Conservation (phyloP, 2,797 vertebrate genomes). For the Sebastes iracundus region DNA sequence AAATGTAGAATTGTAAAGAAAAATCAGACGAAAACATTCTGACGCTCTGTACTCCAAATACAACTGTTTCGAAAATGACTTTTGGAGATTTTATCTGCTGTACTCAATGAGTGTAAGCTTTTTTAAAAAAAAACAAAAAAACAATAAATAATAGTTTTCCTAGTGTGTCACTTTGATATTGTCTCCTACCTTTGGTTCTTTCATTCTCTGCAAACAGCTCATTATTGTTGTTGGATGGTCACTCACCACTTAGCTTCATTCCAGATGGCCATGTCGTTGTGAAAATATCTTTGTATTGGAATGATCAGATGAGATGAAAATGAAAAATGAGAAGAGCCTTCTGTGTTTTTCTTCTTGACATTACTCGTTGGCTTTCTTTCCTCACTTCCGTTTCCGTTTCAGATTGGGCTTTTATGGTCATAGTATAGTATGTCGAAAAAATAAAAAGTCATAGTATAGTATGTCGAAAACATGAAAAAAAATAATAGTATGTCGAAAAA, state of each 20-base stretch:
- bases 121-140: slow-evolving; percentile 78
- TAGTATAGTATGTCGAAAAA: neutral
- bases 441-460: no score
- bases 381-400: no score
- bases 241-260: no score
- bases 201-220: neutral
- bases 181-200: slow-evolving; percentile 37
- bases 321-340: no score
- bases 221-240: no score
- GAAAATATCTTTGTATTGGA: neutral
- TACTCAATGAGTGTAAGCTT: slow-evolving; percentile 97
- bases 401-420: neutral
- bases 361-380: no score
- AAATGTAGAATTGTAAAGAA: slow-evolving; percentile 88
- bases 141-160: slow-evolving; percentile 99
- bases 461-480: neutral
- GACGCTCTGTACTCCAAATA: slow-evolving; percentile 85
- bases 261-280: no score
- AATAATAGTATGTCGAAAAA: neutral
- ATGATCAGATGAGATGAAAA: neutral
- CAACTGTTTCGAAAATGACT: slow-evolving; percentile 89
- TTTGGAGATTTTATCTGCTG: slow-evolving; percentile 98
- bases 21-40: slow-evolving; percentile 57
- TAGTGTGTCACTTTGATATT: slow-evolving; percentile 86
- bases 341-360: no score